These are phyloP conservation scores for Lordiphosa mommai DNA, from an alignment of 1,140 invertebrate genomes.

Conservation along the genomic window DNA sequence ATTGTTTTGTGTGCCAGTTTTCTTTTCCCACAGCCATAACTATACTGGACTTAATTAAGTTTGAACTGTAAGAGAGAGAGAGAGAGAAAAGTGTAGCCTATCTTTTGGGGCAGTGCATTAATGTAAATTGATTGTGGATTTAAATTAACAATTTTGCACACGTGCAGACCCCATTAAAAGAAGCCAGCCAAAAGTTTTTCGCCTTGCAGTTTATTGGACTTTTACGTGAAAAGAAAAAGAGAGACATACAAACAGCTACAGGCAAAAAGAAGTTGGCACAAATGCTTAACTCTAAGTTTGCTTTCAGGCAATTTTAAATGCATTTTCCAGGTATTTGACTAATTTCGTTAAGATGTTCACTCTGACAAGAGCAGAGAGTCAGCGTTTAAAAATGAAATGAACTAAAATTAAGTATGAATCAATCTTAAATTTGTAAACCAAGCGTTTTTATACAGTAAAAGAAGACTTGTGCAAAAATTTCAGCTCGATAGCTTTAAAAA, in stretches of 20 bases:
- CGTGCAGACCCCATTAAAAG: slow-evolving; percentile 35
- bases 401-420: no score
- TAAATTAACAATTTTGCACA: slow-evolving; percentile 64
- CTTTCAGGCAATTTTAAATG: slow-evolving; percentile 49
- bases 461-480: no score
- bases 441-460: no score
- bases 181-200: slow-evolving; percentile 34
- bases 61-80: slow-evolving; percentile 1
- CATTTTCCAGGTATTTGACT: slow-evolving; percentile 59
- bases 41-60: slow-evolving; percentile 44
- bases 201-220: slow-evolving; percentile 59
- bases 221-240: slow-evolving; percentile 50
- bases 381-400: not conserved
- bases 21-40: slow-evolving; percentile 12
- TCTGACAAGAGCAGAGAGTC: slow-evolving; percentile 6
- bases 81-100: not conserved
- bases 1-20: slow-evolving; percentile 38
- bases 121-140: slow-evolving; percentile 7
- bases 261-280: not conserved
- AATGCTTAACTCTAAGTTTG: slow-evolving; percentile 8
- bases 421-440: no score
- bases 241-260: slow-evolving; percentile 6
- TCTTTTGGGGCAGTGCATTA: slow-evolving; percentile 1
- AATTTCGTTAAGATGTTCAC: slow-evolving; percentile 55
- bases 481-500: no score